A percentile compares a stretch with the other conserved stretches of the same genome.
phyloP scores from a whole-genome alignment of 2,797 vertebrate genomes.

The Scolopax rusticola region DNA sequence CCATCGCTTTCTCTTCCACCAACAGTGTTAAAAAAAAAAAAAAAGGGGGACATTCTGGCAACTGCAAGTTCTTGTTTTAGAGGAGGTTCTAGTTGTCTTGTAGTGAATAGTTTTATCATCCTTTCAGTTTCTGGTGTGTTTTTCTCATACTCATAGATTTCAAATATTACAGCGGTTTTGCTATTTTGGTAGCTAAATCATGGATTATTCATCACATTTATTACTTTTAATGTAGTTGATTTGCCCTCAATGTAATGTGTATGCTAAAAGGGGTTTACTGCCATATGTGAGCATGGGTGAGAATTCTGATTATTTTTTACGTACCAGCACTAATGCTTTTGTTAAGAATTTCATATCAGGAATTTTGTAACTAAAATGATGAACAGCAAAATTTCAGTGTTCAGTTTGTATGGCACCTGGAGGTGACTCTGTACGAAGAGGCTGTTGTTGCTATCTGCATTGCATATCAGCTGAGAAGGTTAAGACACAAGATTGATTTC shows the following conservation, averaged over 20 bases:
- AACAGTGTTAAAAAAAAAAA: not conserved
- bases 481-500: not conserved
- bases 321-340: not conserved
- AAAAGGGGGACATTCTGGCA: not conserved
- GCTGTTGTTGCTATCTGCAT: not conserved
- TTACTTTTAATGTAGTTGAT: not conserved
- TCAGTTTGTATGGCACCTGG: not conserved
- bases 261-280: not conserved
- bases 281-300: accelerated
- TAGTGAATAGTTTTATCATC: not conserved
- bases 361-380: not conserved
- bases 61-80: not conserved
- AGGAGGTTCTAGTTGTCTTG: not conserved
- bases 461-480: not conserved
- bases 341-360: not conserved
- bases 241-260: not conserved
- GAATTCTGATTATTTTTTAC: not conserved
- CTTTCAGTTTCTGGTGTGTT: not conserved
- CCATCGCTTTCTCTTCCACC: not conserved
- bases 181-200: not conserved
- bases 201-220: not conserved
- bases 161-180: not conserved
- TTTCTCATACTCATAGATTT: not conserved
- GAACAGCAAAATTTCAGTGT: not conserved
- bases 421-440: not conserved